Conservation (phyloP, 2,797 vertebrate genomes). For the Eurystomus glaucurus region DNA sequence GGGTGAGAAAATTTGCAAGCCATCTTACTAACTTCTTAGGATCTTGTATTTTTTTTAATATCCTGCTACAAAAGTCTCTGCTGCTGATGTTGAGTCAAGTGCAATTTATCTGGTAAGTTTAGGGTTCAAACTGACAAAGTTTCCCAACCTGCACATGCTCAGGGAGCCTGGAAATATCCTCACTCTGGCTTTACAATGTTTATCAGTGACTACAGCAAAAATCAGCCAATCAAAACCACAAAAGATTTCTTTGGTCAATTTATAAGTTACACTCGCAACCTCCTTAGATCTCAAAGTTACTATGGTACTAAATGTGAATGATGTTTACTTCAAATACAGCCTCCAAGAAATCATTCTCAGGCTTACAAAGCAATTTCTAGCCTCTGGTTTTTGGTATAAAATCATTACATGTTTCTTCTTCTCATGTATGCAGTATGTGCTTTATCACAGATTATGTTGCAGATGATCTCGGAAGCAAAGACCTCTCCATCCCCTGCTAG, state of each 20-base stretch:
- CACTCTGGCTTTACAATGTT: background rate
- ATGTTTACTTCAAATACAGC: constrained; percentile 27
- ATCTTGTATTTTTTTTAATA: background rate
- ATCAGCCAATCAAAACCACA: background rate
- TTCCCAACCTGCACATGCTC: background rate
- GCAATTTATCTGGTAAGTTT: background rate
- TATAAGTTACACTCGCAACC: background rate
- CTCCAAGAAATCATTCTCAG: constrained; percentile 50
- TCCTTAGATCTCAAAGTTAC: constrained; percentile 2
- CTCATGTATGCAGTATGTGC: background rate
- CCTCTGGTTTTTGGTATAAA: constrained; percentile 66
- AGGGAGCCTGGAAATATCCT: background rate
- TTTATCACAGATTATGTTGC: background rate
- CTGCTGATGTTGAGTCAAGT: background rate
- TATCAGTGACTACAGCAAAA: background rate
- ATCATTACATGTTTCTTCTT: constrained; percentile 56
- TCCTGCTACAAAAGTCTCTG: background rate
- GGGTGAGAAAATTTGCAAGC: background rate
- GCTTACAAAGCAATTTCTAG: constrained; percentile 74
- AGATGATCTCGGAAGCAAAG: background rate
- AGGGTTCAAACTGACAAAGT: background rate
- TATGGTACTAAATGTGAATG: background rate
- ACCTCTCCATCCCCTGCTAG: background rate
- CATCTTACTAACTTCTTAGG: background rate
- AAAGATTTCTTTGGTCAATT: background rate